phyloP scores from a whole-genome alignment of 2,888 invertebrate genomes.

The Sycophila texana region DNA sequence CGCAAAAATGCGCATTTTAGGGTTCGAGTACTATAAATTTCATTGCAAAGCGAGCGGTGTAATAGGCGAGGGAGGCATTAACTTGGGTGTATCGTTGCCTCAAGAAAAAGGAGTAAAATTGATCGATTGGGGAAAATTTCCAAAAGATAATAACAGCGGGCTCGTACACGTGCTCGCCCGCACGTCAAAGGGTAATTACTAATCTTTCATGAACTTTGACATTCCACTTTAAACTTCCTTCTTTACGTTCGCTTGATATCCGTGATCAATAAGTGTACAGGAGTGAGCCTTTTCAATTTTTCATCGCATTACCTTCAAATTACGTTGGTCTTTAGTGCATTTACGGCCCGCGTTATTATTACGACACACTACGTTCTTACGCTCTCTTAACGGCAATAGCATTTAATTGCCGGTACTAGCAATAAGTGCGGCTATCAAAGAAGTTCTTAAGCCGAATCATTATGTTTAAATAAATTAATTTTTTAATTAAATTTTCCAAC shows the following conservation, averaged over 20 bases:
- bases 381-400: background rate
- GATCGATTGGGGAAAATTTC: background rate
- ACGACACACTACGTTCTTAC: background rate
- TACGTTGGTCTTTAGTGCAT: conserved; percentile 10
- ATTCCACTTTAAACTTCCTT: background rate
- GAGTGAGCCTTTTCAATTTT: conserved; percentile 26
- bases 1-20: too few species aligned
- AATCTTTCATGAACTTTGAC: background rate
- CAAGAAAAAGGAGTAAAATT: too few species aligned
- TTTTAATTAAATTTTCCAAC: too few species aligned
- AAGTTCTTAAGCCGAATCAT: too few species aligned
- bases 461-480: too few species aligned
- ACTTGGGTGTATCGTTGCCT: too few species aligned
- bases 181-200: conserved; percentile 1
- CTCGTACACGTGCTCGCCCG: background rate
- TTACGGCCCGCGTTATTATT: background rate
- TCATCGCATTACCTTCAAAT: conserved; percentile 30
- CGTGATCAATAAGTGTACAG: background rate
- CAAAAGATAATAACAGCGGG: background rate
- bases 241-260: background rate
- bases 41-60: too few species aligned
- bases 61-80: too few species aligned
- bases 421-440: too few species aligned
- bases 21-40: too few species aligned
- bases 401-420: background rate